phyloP scores from a whole-genome alignment of 1,140 invertebrate species.

The Pollicipes pollicipes region DNA sequence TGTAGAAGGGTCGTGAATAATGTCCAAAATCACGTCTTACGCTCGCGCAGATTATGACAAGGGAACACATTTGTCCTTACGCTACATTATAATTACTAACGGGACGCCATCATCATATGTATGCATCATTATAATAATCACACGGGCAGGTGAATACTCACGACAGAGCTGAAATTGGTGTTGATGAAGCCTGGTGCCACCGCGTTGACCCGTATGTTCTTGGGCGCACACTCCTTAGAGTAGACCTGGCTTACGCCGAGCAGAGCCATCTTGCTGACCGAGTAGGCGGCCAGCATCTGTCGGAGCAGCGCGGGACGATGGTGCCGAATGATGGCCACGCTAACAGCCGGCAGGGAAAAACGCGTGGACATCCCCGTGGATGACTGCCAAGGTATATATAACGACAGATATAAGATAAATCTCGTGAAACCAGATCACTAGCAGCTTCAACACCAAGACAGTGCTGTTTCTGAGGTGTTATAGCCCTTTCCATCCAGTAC shows the following conservation, averaged over 20 bases:
- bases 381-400: background rate
- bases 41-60: background rate
- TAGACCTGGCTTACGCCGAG: constrained; percentile 71
- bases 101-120: constrained; percentile 4
- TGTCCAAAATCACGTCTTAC: background rate
- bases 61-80: no score
- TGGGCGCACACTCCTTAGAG: constrained; percentile 45
- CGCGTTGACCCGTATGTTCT: constrained; percentile 81
- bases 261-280: constrained; percentile 83
- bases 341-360: no score
- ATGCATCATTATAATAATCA: background rate
- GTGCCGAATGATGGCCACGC: no score
- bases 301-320: no score
- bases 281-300: constrained; percentile 73
- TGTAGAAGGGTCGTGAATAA: background rate
- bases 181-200: constrained; percentile 80
- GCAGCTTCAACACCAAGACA: no score
- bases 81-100: constrained; percentile 1
- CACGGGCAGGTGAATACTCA: constrained; percentile 29
- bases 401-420: constrained; percentile 1
- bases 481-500: no score
- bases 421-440: no score
- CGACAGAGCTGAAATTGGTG: constrained; percentile 68
- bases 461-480: no score
- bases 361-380: no score